A percentile compares a stretch with the other conserved stretches of the same genome.
These are phyloP conservation scores for Mirza zaza DNA, from an alignment of 2,113 vertebrate species.

Conservation along the genomic window DNA sequence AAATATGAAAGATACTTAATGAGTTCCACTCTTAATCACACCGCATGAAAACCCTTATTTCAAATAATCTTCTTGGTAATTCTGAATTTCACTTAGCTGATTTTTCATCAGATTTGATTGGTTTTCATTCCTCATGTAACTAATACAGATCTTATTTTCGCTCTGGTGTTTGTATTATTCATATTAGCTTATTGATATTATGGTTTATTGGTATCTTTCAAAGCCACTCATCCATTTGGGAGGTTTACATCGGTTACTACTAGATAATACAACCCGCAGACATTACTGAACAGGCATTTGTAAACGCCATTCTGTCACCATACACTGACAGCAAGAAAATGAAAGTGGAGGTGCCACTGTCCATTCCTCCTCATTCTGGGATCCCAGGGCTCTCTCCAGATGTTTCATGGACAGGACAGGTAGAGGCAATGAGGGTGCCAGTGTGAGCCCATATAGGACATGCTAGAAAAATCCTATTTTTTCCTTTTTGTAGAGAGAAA, in stretches of 20 bases:
- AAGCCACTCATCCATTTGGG: background rate
- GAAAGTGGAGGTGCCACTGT: background rate
- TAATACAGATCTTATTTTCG: background rate
- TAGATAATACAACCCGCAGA: background rate
- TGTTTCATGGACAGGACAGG: background rate
- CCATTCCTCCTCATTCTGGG: background rate
- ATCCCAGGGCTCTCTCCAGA: background rate
- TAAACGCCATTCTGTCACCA: background rate
- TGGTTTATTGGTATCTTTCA: background rate
- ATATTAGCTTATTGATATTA: background rate
- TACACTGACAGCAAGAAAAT: background rate
- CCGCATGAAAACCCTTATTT: background rate
- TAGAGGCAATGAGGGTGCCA: background rate
- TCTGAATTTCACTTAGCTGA: background rate
- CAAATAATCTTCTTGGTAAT: background rate
- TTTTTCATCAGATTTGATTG: background rate
- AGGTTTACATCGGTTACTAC: background rate
- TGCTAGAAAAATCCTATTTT: background rate
- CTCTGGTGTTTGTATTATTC: background rate
- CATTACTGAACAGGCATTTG: background rate
- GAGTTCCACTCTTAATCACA: background rate
- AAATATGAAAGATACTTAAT: background rate
- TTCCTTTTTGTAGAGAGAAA: background rate
- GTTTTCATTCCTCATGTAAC: background rate
- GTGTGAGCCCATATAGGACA: background rate